Base-by-base conservation (phyloP, 2,888 invertebrate species). In the Trichogramma dendrolimi region DNA sequence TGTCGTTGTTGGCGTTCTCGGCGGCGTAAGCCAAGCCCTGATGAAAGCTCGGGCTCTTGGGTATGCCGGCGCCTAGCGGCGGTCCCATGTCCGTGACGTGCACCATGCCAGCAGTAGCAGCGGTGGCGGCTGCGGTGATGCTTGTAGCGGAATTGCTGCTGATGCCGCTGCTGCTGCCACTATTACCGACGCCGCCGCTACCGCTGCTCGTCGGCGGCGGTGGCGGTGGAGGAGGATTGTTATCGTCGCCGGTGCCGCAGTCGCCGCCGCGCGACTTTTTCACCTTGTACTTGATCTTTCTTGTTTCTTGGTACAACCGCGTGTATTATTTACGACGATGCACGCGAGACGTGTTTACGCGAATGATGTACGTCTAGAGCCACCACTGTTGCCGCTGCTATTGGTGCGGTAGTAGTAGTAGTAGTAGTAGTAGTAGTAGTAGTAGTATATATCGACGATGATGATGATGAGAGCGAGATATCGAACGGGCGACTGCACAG, bases 1-100 rank as follows among this genome's bases (percentile, higher is more conserved):
- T 49, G 52, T 63, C 63, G 14, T 55, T 49, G 5, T 7, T 39
- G 4, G 38, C 38, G 6, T 43, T 49, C 40, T 72, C 86, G 65
- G 90, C 89, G 72, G 90, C 89, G 74, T 90, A 85, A 79, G 92
- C 91, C 71, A 92, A 83, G 62, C 91, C 92, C 80, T 91, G 90
- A 81, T 92, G 92, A 81, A 92, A 92, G 77, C 91, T 92, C 69
- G 92, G 92, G 73, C 91, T 91, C 81, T 92, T 92, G 71, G 92
- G 92, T 76, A 92, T 58, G 69, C 91, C 89, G 79, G 70, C 73
- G 56, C 72, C 72, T 64, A 76, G 56, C 47, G 76, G 71, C 8
- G 78, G 75, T 42, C 72, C 71, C 66, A 75, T 73, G 67, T 76
- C 78, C 61, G 76, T 75, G 61, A 78, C 78, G 67, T 77, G 79